Conservation (phyloP, 2,113 vertebrate species). For the human (Homo sapiens) region DNA sequence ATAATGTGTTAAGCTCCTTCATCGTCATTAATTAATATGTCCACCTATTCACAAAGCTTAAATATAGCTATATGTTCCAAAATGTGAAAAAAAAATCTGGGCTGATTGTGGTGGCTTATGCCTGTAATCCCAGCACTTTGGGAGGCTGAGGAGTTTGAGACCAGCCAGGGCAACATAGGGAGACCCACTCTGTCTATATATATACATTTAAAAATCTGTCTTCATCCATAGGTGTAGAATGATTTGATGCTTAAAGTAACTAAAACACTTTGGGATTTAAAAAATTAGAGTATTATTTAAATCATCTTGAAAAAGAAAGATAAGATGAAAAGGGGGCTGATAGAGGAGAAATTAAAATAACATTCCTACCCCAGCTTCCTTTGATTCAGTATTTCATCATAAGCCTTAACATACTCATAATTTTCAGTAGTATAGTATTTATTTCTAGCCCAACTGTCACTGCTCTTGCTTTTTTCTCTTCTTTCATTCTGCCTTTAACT, state of each 20-base stretch:
- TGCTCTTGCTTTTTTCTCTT: slow-evolving; percentile 28
- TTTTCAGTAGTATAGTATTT: slow-evolving; percentile 39
- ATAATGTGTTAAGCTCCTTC: not conserved
- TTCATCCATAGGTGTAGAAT: not conserved
- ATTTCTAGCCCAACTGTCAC: not conserved
- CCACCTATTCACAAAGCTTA: not conserved
- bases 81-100: not conserved
- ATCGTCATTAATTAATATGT: not conserved
- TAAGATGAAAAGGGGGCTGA: not conserved
- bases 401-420: slow-evolving; percentile 22
- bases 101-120: too few species aligned
- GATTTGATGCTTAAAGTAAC: slow-evolving; percentile 38
- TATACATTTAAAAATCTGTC: not conserved
- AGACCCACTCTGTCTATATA: too few species aligned
- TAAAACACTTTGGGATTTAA: not conserved
- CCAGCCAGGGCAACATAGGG: too few species aligned
- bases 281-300: slow-evolving; percentile 42
- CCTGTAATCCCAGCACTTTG: too few species aligned
- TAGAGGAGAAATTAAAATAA: slow-evolving; percentile 38
- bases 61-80: not conserved
- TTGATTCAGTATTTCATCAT: slow-evolving; percentile 35
- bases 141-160: too few species aligned
- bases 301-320: slow-evolving; percentile 8
- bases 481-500: slow-evolving; percentile 46
- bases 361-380: not conserved